Base-by-base conservation (phyloP, 2,113 vertebrate genomes). In the Apteryx mantelli region DNA sequence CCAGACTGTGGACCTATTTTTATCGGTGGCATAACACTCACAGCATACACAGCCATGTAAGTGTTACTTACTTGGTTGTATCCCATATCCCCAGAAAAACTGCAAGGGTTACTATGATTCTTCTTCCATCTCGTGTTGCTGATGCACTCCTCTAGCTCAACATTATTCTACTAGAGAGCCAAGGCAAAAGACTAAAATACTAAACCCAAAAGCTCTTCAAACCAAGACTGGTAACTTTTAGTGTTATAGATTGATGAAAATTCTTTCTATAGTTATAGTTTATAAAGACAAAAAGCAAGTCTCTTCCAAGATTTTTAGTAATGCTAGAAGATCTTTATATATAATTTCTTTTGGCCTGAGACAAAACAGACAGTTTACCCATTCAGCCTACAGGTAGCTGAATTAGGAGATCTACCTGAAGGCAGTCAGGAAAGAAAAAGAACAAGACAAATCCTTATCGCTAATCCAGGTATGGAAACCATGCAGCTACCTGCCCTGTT, bases 1-100 rank as follows among this genome's bases (percentile, higher is more conserved):
- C 82, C 82, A 94, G 46, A 86, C 77, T 26, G 3, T 53, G 68
- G 46, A 91, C 56, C 76, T 93, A 86, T 95, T 95, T 97, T 97
- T 97, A 71, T 73, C 85, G 69, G 71, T 46, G 73, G 53, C 56
- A 10, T 85, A 93, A 88, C 48, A 77, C 66, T 30, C 88, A 78
- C 70, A 78, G 74, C 79, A 92, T 8, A 74, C 73, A 56, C 28
- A 58, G 40, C 44, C 44, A 53, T 48, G 76, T 38, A 82, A 58
- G n/a, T 71, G 82, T 74, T 95, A 70, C 40, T 80, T 89, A 26
- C 44, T 81, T 74, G 21, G n/a, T 81, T 88, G 24, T 83, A 75
- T 64, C 46, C 52, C 44, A 56, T 17, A 77, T 9, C 8, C 28
- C 5, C n/a, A 36, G 20, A 87, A 78, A 63, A 84, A 82, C 12